Evolutionary conservation across 1,140 invertebrate genomes (phyloP), one percentile per base, ranked within the genome.

Genomic region (Drosophila suzukii): DNA sequence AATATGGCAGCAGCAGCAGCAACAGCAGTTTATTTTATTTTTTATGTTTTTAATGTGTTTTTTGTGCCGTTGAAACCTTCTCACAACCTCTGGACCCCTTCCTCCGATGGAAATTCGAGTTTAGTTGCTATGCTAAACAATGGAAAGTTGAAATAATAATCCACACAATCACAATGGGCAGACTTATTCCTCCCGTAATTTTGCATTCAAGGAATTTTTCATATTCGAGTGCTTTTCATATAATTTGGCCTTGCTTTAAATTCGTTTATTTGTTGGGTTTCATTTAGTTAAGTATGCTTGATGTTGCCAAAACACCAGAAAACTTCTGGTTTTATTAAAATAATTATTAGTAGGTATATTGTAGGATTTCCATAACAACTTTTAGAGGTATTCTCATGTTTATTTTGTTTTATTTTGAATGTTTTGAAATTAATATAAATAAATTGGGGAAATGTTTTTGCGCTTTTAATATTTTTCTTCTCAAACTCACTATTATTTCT

Each of bases 61-160:
- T 70, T 71, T 70, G 43, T 58, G 32, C 43, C 41, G 60, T 38
- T 17, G 30, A 62, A 68, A 44, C 32, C 30, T 6, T 6, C 43
- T 11, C 46, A 6, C 11, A 38, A 27, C 46, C 57, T 30, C 17
- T 12, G n/a, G 6, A 20, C 54, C n/a, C 54, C 41, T 34, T 27
- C 30, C 13, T 3, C 13, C 5, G 6, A 12, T 4, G 49, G 15
- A 38, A 54, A 68, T 38, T 49, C 51, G 51, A 56, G 46, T 71
- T 59, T 60, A 46, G 73, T 75, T 75, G 73, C 71, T 39, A 75
- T 12, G 72, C 71, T 51, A 75, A 75, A 56, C 72, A 75, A 75
- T 75, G 46, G 17, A 54, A 54, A 49, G 36, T n/a, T 39, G 10
- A 46, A 36, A 72, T 61, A 46, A 61, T 44, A 74, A 72, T 73